These are phyloP conservation scores for Ochotona princeps DNA, from an alignment of 2,113 vertebrate genomes.

Conservation along the genomic window DNA sequence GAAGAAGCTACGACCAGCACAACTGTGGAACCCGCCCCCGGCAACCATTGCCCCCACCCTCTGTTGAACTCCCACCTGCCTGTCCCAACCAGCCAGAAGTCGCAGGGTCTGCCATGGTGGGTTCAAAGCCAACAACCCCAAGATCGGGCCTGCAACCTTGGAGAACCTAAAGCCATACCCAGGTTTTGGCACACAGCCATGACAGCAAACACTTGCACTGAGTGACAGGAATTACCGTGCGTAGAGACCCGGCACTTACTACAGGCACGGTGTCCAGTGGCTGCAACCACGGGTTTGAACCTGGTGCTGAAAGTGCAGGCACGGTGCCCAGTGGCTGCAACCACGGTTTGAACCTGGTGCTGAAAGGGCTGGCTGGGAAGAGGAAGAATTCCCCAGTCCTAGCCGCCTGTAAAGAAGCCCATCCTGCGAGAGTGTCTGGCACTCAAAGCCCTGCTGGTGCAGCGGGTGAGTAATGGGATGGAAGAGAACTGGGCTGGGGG, in stretches of 20 bases:
- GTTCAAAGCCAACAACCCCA: neutral
- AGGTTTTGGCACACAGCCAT: neutral
- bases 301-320: too few species aligned
- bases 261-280: neutral
- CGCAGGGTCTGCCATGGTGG: neutral
- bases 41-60: neutral
- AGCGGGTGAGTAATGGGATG: neutral
- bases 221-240: neutral
- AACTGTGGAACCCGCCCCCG: neutral
- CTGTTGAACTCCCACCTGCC: neutral
- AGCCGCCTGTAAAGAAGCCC: neutral
- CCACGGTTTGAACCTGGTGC: neutral
- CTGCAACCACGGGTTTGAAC: accelerated
- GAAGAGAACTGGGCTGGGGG: neutral
- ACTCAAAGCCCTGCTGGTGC: slow-evolving; percentile 30
- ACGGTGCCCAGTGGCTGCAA: neutral
- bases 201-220: neutral
- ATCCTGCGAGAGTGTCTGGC: neutral
- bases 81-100: neutral
- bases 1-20: neutral
- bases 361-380: neutral
- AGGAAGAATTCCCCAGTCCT: neutral
- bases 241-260: too few species aligned
- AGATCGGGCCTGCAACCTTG: neutral
- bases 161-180: neutral